Evolutionary conservation across 2,888 invertebrate species (phyloP), one percentile per base, ranked within the genome.

Genomic region (Mythimna vitellina): DNA sequence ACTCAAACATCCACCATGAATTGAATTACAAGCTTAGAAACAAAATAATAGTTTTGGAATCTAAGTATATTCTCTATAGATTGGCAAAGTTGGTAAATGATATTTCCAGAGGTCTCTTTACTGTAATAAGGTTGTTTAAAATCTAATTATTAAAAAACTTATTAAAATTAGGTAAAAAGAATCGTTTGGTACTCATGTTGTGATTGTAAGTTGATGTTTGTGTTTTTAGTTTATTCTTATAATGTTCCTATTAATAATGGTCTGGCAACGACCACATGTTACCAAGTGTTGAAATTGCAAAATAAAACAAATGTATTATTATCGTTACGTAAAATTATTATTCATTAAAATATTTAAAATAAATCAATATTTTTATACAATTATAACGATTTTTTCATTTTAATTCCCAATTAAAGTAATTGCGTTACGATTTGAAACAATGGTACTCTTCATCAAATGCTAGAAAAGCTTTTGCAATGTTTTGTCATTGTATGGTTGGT

Each of bases 331-430:
- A 51, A 66, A 73, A 76, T 56, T 35, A 38, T 49, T 25, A 65
- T 51, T 49, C 8, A 46, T 29, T 72, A 22, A 20, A 42, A n/a
- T 63, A 12, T 76, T 42, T 73, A 20, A 6, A 76, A 42, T 73
- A 73, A 76, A 73, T 68, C 51, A 29, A 12, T 66, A 3, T 67
- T 29, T 75, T 67, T 51, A 22, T 35, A 76, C 12, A 1, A 32
- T 10, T n/a, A n/a, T 8, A 51, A 20, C 7, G 22, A n/a, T 32
- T 42, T 71, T 73, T 68, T 58, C 4, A 35, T 67, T 67, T 17
- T 20, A 9, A 32, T 10, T 10, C 20, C n/a, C 32, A 20, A n/a
- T 32, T 2, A 25, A 12, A 8, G 10, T 53, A 25, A 29, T 56
- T 56, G 17, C 0, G 29, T 29, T 17, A 17, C 7, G 54, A 54